A percentile compares a stretch with the other conserved stretches of the same genome.
Evolutionary conservation across 92 coral and sea anemone species (phyloP).

Genomic region (Meandrina meandrites): DNA sequence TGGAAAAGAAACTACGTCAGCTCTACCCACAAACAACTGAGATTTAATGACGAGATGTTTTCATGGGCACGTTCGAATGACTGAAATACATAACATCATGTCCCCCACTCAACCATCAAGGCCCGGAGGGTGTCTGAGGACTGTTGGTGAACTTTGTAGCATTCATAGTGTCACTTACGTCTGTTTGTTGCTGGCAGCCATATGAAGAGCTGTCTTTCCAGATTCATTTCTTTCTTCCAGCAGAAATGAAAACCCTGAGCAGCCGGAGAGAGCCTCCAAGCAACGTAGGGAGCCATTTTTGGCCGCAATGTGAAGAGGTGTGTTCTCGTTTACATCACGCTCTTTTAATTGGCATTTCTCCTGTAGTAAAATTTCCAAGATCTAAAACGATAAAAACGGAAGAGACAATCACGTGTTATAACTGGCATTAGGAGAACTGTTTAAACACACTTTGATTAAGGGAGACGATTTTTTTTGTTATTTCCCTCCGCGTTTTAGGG

Average conservation of each 20-base stretch:
- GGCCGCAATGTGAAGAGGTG: slow-evolving; percentile 75
- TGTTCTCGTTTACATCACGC: slow-evolving; percentile 58
- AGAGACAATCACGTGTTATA: not conserved
- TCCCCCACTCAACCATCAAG: too few species aligned
- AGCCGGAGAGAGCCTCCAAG: slow-evolving; percentile 52
- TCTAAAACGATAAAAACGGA: not conserved
- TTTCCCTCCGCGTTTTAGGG: too few species aligned
- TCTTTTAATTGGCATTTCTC: not conserved
- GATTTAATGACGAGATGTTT: too few species aligned
- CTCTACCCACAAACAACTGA: too few species aligned
- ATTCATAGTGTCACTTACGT: slow-evolving; percentile 34
- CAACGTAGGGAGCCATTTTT: slow-evolving; percentile 54
- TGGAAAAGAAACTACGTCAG: too few species aligned
- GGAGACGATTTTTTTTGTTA: too few species aligned
- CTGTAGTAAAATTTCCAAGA: slow-evolving; percentile 33
- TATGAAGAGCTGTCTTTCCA: slow-evolving; percentile 71
- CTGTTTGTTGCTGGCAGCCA: slow-evolving; percentile 65
- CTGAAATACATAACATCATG: too few species aligned
- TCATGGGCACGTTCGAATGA: too few species aligned
- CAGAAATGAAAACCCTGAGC: slow-evolving; percentile 4
- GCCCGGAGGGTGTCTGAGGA: too few species aligned
- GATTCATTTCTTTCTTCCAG: slow-evolving; percentile 28
- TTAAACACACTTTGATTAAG: too few species aligned
- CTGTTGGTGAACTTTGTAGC: too few species aligned
- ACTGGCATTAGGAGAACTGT: too few species aligned